Evolutionary conservation across 2,797 vertebrate genomes (phyloP).

Genomic region (Macrochelys suwanniensis): DNA sequence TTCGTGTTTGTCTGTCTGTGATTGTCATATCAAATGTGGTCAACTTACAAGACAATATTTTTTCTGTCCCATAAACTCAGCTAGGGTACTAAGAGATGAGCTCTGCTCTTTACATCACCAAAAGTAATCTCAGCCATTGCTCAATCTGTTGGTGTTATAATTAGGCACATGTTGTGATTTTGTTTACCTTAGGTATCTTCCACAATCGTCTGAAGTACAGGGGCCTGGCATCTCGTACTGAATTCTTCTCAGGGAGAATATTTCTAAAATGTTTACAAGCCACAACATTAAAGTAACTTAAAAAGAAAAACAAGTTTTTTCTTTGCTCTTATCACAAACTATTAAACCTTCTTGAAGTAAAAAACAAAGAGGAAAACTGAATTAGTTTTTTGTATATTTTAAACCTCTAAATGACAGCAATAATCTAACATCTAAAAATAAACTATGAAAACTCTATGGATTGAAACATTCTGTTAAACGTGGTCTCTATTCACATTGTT

Average conservation of each 20-base stretch:
- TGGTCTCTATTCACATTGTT: not conserved
- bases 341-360: not conserved
- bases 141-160: not conserved
- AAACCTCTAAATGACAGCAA: not conserved
- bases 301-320: not conserved
- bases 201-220: not conserved
- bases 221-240: not conserved
- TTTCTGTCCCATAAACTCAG: not conserved
- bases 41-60: not conserved
- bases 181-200: not conserved
- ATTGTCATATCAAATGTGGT: not conserved
- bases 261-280: not conserved
- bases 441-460: not conserved
- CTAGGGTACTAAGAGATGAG: not conserved
- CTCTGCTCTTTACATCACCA: not conserved
- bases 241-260: not conserved
- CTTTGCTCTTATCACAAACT: not conserved
- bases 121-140: not conserved
- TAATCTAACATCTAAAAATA: slow-evolving; percentile 16
- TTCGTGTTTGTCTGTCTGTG: not conserved
- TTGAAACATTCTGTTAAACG: not conserved
- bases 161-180: not conserved
- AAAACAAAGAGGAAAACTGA: not conserved
- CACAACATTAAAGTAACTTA: not conserved
- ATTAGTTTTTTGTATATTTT: too few relatives aligned